Conservation (phyloP, 2,113 vertebrate genomes). For the Eleginops maclovinus region DNA sequence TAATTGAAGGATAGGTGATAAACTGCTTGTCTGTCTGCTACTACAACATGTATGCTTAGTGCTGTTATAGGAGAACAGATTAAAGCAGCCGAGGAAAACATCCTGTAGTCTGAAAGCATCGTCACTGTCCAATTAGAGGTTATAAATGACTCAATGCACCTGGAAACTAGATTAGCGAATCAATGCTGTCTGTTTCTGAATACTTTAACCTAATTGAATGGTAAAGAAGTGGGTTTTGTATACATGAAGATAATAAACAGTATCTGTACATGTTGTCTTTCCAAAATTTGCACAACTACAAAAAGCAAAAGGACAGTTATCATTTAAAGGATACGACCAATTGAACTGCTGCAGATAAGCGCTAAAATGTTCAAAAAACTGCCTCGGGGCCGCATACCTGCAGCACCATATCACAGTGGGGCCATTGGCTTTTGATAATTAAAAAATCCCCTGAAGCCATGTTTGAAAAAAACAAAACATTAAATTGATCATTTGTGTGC, state of each 20-base stretch:
- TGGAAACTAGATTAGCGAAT: constrained; percentile 27
- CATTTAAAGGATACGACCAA: not conserved
- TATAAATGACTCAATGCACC: constrained; percentile 33
- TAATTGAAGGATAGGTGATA: constrained; percentile 53
- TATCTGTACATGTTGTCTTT: not conserved
- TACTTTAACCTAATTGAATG: not conserved
- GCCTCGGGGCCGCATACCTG: not conserved
- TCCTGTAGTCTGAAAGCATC: constrained; percentile 3
- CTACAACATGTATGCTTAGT: constrained; percentile 23
- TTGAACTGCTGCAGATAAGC: not conserved
- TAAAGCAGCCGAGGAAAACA: constrained; percentile 13
- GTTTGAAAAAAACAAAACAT: not conserved
- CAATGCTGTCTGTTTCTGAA: constrained; percentile 1
- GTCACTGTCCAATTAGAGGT: constrained; percentile 39
- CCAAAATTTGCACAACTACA: not conserved
- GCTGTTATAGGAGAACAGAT: constrained; percentile 33
- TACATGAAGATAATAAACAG: not conserved
- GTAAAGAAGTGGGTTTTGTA: not conserved
- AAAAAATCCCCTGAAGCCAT: not conserved
- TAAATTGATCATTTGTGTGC: not conserved
- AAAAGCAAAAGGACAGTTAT: not conserved
- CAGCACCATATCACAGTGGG: not conserved
- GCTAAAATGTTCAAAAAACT: not conserved
- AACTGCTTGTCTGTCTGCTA: constrained; percentile 27
- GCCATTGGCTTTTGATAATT: not conserved